Base-by-base conservation (phyloP, 2,113 vertebrate species). In the Dolichotis patagonum region DNA sequence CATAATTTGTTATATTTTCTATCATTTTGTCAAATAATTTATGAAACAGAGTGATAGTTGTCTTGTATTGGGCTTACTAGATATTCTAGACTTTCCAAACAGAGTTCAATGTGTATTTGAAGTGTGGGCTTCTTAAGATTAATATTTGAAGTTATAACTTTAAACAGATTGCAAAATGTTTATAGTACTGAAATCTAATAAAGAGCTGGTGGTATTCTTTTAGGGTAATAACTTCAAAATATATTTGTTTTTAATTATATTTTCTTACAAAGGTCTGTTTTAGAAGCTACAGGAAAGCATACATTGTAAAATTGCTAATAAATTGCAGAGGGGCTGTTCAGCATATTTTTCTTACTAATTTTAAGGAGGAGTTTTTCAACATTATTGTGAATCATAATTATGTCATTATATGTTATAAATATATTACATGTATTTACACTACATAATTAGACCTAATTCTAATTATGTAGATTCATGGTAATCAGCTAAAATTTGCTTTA, bases 401-500 rank as follows among this genome's bases (percentile, higher is more conserved):
- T 98, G 96, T 98, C 98, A 98, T 98, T 98, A 98, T 98, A 98
- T 98, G 96, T 98, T 98, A 98, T 98, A 98, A 98, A 98, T 98
- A 98, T 98, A 98, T 99, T 99, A 99, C 98, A 98, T 98, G 98
- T 99, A 98, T 99, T 99, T 99, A 99, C 98, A 98, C 98, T 99
- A 99, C 98, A 98, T 99, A 99, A 99, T 99, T 98, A 99, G 98
- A 98, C 98, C 92, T 98, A 98, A 99, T 98, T 98, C 98, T 99
- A 99, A 99, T 99, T 99, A 98, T 99, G 98, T 98, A 99, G 98
- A 99, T 99, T 99, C 98, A 98, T 99, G 98, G 98, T 98, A 99
- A 99, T 99, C 98, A 99, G 98, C 98, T 98, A 98, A 99, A 99
- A 98, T 99, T 99, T 99, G 98, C 98, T 99, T 98, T 98, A 98